phyloP scores from a whole-genome alignment of 2,113 vertebrate species.

The Pygoscelis adeliae region DNA sequence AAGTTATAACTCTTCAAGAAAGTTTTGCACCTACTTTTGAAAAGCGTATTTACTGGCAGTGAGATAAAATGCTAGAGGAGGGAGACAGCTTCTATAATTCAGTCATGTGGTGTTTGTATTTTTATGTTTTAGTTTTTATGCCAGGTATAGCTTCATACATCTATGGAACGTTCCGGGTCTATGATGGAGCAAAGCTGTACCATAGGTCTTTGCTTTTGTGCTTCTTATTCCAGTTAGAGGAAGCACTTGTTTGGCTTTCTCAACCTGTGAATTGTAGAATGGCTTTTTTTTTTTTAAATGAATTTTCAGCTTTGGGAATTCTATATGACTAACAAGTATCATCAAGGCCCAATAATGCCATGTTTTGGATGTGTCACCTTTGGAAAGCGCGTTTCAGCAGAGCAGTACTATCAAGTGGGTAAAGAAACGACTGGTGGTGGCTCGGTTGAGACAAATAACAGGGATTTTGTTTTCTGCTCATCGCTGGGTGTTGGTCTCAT shows the following conservation, averaged over 20 bases:
- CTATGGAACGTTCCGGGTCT: not conserved
- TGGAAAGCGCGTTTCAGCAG: not conserved
- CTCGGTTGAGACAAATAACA: not conserved
- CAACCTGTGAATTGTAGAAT: not conserved
- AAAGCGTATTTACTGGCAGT: not conserved
- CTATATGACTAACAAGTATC: not conserved
- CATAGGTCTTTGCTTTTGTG: not conserved
- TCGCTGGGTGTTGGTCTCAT: rapidly evolving
- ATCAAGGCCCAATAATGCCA: not conserved
- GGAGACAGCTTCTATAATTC: not conserved
- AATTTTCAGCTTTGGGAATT: not conserved
- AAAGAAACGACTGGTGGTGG: not conserved
- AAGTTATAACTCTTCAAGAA: not conserved
- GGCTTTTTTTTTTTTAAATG: not conserved
- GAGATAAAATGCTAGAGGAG: not conserved
- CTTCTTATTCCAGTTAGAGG: not conserved
- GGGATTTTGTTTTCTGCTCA: not conserved
- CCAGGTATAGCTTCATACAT: not conserved
- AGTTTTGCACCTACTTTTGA: not conserved
- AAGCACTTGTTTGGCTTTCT: not conserved
- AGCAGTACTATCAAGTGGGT: not conserved
- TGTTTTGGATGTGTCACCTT: not conserved
- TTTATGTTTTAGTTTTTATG: not conserved
- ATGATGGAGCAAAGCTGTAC: not conserved
- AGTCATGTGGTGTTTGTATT: not conserved